Percentiles rank a stretch among this genome's conserved stretches.
phyloP scores from a whole-genome alignment of 2,888 invertebrate genomes.

The Pelosia muscerda region DNA sequence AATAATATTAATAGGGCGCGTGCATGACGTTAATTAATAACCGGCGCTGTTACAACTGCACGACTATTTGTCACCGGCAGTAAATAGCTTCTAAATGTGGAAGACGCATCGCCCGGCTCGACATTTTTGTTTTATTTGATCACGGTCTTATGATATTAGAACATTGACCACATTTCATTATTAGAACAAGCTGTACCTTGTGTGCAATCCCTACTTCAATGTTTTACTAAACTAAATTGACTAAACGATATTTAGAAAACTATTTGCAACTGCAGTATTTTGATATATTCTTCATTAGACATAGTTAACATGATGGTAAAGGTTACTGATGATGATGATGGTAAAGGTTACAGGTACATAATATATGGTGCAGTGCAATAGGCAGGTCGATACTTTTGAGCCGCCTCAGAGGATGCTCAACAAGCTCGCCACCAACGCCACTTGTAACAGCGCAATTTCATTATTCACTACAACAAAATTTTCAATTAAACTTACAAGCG shows the following conservation, averaged over 20 bases:
- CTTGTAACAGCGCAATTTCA: too few relatives aligned
- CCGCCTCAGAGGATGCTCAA: too few relatives aligned
- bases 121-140: constrained; percentile 9
- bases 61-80: constrained; percentile 24
- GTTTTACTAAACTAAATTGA: not conserved
- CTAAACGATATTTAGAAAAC: not conserved
- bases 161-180: not conserved
- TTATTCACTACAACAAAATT: too few relatives aligned
- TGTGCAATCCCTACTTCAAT: not conserved
- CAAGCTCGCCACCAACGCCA: too few relatives aligned
- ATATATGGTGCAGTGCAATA: too few relatives aligned
- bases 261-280: not conserved
- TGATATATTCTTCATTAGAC: not conserved
- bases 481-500: too few relatives aligned
- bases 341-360: too few relatives aligned
- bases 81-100: constrained; percentile 24
- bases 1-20: constrained; percentile 32
- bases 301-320: too few relatives aligned
- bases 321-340: too few relatives aligned
- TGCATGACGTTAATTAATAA: constrained; percentile 25
- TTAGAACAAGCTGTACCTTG: not conserved
- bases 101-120: constrained; percentile 13
- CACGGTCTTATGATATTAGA: not conserved
- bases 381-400: too few relatives aligned
- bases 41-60: constrained; percentile 11